Evolutionary conservation across 2,113 vertebrate genomes (phyloP), one percentile per base, ranked within the genome.

Genomic region (Dipodomys ordii): DNA sequence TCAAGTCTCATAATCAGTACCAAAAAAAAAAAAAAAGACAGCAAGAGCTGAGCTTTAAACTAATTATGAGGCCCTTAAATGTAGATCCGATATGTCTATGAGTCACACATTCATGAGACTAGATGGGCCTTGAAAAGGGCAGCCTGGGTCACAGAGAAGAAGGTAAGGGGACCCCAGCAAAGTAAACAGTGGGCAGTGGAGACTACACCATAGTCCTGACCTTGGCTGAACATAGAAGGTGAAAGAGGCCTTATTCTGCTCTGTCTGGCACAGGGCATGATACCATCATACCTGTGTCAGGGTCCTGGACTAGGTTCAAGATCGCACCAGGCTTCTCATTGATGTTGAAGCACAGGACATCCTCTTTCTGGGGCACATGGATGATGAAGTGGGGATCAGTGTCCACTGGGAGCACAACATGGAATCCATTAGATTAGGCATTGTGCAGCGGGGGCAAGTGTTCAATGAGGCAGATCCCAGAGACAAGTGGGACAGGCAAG

Each of bases 371-470:
- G 65, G 98, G 98, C 16, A 98, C 97, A 83, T 98, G 97, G 53
- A 99, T 98, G 78, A 99, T 97, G 97, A 99, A 99, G 96, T 99
- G 99, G 74, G 99, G 99, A 93, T 99, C 99, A 72, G 98, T 98
- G 94, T 99, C 99, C 98, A 99, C 99, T 99, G 97, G n/a, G 77
- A 87, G 71, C 71, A 81, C 6, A 96, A 62, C 49, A 93, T 6
- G 62, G 73, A 72, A n/a, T 71, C 39, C 0, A 0, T 96, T 68
- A 93, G 73, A 64, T 12, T 30, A 71, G 27, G 60, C 2, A 20
- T 25, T 0, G 3, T 69, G 77, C 32, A 60, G 16, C 22, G 12
- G 69, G 67, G 49, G 25, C 79, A 83, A 20, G 67, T 5, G 10
- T 62, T 67, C 68, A 71, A 28, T 57, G 4, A 35, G 62, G 76